These are phyloP conservation scores for Porites lobata DNA, from an alignment of 92 coral and sea anemone species.

Conservation along the genomic window DNA sequence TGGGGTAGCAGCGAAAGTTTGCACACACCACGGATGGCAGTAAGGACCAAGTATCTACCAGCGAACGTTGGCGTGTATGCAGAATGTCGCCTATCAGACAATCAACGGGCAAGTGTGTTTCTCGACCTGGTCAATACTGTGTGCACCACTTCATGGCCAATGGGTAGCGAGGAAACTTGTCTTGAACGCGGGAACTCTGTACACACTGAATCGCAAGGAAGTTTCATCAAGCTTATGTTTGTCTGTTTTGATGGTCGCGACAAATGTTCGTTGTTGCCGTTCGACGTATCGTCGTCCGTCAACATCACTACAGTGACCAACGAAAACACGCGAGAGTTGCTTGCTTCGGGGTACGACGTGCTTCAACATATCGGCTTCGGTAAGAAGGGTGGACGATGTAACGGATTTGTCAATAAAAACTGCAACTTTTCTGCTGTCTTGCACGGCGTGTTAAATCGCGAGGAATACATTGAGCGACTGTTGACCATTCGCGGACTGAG, in stretches of 20 bases:
- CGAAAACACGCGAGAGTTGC: slow-evolving; percentile 13
- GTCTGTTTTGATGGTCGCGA: slow-evolving; percentile 16
- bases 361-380: slow-evolving; percentile 22
- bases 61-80: slow-evolving; percentile 21
- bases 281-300: slow-evolving; percentile 25
- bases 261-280: slow-evolving; percentile 17
- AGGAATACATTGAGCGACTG: not conserved
- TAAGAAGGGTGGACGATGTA: not conserved
- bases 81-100: not conserved
- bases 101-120: not conserved
- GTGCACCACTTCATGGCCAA: slow-evolving; percentile 27
- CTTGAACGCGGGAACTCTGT: slow-evolving; percentile 13
- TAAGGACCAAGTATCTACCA: not conserved
- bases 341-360: slow-evolving; percentile 24
- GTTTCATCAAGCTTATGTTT: slow-evolving; percentile 27
- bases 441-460: slow-evolving; percentile 20
- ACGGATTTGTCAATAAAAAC: slow-evolving; percentile 16
- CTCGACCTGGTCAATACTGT: slow-evolving; percentile 19
- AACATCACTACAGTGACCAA: slow-evolving; percentile 14
- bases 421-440: slow-evolving; percentile 19
- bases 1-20: no score
- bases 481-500: slow-evolving; percentile 5
- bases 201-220: slow-evolving; percentile 28
- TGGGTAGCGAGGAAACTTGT: slow-evolving; percentile 3
- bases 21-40: not conserved